These are phyloP conservation scores for Glomeris maerens DNA, from an alignment of 1,140 invertebrate species.

Conservation along the genomic window DNA sequence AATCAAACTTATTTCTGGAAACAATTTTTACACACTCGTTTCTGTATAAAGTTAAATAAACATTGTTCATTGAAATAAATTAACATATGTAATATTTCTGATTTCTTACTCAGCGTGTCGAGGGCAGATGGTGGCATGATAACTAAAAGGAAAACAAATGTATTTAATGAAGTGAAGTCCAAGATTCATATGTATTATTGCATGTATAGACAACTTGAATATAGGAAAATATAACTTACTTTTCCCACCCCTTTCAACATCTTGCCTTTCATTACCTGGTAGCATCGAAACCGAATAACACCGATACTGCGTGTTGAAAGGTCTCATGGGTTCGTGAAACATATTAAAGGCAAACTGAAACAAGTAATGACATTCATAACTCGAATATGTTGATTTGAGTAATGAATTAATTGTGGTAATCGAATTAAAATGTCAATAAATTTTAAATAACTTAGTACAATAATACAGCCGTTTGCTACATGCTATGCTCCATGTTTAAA, in stretches of 20 bases:
- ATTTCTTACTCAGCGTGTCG: conserved; percentile 58
- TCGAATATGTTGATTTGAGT: too few relatives aligned
- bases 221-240: conserved; percentile 45
- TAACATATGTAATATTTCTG: conserved; percentile 4
- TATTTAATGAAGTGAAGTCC: conserved; percentile 5
- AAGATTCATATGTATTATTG: neutral
- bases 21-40: neutral
- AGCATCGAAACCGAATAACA: conserved; percentile 95
- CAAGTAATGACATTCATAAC: too few relatives aligned
- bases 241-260: conserved; percentile 96
- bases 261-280: conserved; percentile 77
- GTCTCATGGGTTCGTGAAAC: conserved; percentile 24
- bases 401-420: too few relatives aligned
- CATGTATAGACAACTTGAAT: conserved; percentile 1
- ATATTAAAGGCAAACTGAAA: conserved; percentile 26
- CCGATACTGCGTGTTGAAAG: conserved; percentile 59
- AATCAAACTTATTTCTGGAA: conserved; percentile 3
- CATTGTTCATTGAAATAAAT: conserved; percentile 7
- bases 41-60: conserved; percentile 7
- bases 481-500: too few relatives aligned
- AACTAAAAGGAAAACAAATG: conserved; percentile 43
- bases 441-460: too few relatives aligned
- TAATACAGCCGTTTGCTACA: too few relatives aligned
- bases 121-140: conserved; percentile 95
- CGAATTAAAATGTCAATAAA: too few relatives aligned